Evolutionary conservation across 2,113 vertebrate species (phyloP).

Genomic region (Centrocercus urophasianus): DNA sequence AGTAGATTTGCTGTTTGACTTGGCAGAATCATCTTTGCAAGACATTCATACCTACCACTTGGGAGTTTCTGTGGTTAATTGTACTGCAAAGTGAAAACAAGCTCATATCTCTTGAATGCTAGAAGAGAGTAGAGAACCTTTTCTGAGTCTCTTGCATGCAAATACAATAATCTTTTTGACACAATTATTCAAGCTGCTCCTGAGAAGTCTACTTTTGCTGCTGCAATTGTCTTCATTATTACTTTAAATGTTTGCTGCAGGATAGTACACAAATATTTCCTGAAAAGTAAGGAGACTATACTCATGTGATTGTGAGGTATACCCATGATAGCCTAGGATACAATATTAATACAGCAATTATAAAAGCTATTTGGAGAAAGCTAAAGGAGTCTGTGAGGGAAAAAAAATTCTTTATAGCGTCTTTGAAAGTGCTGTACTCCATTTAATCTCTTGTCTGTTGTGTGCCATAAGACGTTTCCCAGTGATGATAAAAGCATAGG

Average conservation of each 20-base stretch:
- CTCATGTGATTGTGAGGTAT: background rate
- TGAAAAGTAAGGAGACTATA: background rate
- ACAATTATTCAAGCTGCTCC: background rate
- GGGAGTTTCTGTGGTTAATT: background rate
- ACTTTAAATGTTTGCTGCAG: background rate
- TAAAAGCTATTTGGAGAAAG: background rate
- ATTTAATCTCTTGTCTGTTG: background rate
- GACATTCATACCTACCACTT: background rate
- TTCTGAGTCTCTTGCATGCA: background rate
- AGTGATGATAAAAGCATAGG: background rate
- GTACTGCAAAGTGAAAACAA: background rate
- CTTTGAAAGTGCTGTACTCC: background rate
- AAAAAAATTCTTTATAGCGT: background rate
- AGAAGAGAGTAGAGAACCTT: background rate
- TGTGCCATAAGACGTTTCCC: background rate
- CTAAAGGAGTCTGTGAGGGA: background rate
- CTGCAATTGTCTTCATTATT: background rate
- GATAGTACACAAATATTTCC: background rate
- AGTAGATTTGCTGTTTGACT: background rate
- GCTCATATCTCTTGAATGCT: background rate
- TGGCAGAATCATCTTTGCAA: background rate
- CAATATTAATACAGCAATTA: background rate
- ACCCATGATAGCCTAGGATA: background rate
- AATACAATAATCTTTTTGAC: background rate
- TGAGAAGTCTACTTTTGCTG: background rate